Base-by-base conservation (phyloP, 2,888 invertebrate genomes). In the Macrophya annulata region DNA sequence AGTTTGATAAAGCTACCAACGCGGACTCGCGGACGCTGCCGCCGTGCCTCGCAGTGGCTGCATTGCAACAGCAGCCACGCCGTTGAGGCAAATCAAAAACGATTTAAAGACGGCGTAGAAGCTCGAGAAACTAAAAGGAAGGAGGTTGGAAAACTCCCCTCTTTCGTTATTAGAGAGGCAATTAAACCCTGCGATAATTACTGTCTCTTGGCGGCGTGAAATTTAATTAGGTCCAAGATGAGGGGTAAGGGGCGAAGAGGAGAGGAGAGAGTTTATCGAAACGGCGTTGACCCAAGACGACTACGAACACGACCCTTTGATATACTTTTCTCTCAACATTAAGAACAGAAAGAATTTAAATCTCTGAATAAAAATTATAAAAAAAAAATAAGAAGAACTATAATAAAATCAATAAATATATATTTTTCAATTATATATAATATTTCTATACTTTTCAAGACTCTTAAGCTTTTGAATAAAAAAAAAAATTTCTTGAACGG, bases 221-320 rank as follows among this genome's bases (percentile, higher is more conserved):
- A 79, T 79, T 59, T 79, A 79, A 79, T 79, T 40, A 25, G 76
- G 76, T 76, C 76, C 76, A 76, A 76, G 51, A 76, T 45, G 76
- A 31, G 1, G 65, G 12, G n/a, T n/a, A n/a, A n/a, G n/a, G 31
- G 17, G 62, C 2, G 62, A 4, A 12, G 71, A 31, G 31, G 37
- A 68, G 12, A 12, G 71, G 65, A 10, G 37, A 68, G 62, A n/a
- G 37, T 15, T 79, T 21, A 59, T 79, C 59, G 79, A 21, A 59
- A 59, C 79, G 59, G 40, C 79, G 59, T 59, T 79, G 79, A 79
- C 76, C 76, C 76, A 17, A 0, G 71, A 40, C 21, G 43, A 72
- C 71, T 31, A 3, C 17, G 25, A 5, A 10, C 5, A 74, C 21
- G 21, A 45, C n/a, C 25, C 74, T 10, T 25, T 43, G 45, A 9